Percentiles rank a stretch among this genome's conserved stretches.
These are phyloP conservation scores for Chiridota heheva DNA, from an alignment of 35 echinoderm and acorn worm species.

Conservation along the genomic window DNA sequence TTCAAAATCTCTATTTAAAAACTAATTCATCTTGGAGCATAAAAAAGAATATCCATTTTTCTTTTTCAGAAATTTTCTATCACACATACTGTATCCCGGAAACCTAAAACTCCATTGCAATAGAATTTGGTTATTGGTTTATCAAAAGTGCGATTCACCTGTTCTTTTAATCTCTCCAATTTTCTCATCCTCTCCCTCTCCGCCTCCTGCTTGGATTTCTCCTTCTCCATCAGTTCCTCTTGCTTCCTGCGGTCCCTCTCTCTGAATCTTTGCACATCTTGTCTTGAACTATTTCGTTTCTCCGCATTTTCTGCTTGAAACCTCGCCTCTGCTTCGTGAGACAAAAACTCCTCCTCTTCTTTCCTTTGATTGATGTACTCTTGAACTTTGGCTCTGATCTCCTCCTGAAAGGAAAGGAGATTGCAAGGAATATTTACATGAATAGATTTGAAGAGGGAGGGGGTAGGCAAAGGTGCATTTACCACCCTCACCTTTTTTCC, in stretches of 20 bases:
- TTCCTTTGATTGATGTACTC: conserved; percentile 58
- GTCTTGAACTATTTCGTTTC: conserved; percentile 41
- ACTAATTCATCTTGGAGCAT: too few species aligned
- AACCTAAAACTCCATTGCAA: too few species aligned
- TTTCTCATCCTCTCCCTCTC: conserved; percentile 60
- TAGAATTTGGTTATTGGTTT: too few species aligned
- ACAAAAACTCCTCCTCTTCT: conserved; percentile 56
- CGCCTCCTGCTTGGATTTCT: conserved; percentile 62
- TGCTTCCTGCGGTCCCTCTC: conserved; percentile 68
- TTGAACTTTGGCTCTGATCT: conserved; percentile 64
- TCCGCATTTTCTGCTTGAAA: conserved; percentile 61
- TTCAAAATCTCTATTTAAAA: too few species aligned
- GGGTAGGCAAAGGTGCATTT: too few species aligned
- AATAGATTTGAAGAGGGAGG: too few species aligned
- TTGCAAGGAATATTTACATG: background rate
- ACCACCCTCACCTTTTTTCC: too few species aligned
- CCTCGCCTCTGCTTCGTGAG: conserved; percentile 16
- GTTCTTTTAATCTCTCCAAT: conserved; percentile 72
- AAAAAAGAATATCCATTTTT: too few species aligned
- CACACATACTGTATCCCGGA: too few species aligned
- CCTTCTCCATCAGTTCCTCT: conserved; percentile 60
- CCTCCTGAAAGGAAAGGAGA: conserved; percentile 51
- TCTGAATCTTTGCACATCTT: conserved; percentile 68
- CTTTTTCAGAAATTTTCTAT: too few species aligned
- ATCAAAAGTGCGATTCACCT: too few species aligned